A percentile compares a stretch with the other conserved stretches of the same genome.
These are phyloP conservation scores for Eudemis profundana DNA, from an alignment of 2,888 invertebrate species.

Conservation along the genomic window DNA sequence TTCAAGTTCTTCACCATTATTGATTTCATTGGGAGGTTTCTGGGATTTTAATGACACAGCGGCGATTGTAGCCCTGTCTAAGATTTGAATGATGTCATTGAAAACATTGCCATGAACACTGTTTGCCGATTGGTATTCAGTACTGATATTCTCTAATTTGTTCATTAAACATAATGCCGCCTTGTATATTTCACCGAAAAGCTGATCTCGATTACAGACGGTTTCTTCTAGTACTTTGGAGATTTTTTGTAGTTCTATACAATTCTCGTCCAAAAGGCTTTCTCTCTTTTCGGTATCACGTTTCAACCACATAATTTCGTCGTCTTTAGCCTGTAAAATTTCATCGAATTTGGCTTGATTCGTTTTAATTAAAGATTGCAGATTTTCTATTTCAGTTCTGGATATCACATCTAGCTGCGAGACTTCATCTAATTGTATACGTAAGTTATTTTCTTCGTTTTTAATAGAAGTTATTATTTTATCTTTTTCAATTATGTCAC, in stretches of 20 bases:
- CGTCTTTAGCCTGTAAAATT: slow-evolving; percentile 49
- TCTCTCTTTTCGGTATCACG: slow-evolving; percentile 47
- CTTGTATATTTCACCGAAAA: slow-evolving; percentile 55
- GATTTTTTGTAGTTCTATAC: slow-evolving; percentile 46
- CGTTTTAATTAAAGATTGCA: slow-evolving; percentile 48
- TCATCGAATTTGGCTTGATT: slow-evolving; percentile 49
- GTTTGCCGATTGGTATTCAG: slow-evolving; percentile 46
- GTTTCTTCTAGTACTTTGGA: slow-evolving; percentile 47
- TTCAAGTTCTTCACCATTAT: slow-evolving; percentile 45
- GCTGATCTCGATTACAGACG: slow-evolving; percentile 49
- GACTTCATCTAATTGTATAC: slow-evolving; percentile 34
- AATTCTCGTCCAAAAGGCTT: slow-evolving; percentile 50
- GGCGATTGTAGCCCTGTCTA: slow-evolving; percentile 59
- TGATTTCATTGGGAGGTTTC: slow-evolving; percentile 43
- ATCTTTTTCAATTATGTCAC: slow-evolving; percentile 47
- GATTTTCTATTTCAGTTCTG: slow-evolving; percentile 48
- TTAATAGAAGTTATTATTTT: slow-evolving; percentile 47
- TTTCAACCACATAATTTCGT: slow-evolving; percentile 46
- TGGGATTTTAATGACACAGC: slow-evolving; percentile 50
- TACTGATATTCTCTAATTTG: slow-evolving; percentile 53
- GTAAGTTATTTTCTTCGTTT: slow-evolving; percentile 45
- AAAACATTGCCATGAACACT: slow-evolving; percentile 47
- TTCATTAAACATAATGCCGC: slow-evolving; percentile 53
- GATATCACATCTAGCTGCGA: slow-evolving; percentile 32
- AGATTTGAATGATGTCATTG: slow-evolving; percentile 56